Evolutionary conservation across 2,888 invertebrate species (phyloP), one percentile per base, ranked within the genome.

Genomic region (Coleophora deauratella): DNA sequence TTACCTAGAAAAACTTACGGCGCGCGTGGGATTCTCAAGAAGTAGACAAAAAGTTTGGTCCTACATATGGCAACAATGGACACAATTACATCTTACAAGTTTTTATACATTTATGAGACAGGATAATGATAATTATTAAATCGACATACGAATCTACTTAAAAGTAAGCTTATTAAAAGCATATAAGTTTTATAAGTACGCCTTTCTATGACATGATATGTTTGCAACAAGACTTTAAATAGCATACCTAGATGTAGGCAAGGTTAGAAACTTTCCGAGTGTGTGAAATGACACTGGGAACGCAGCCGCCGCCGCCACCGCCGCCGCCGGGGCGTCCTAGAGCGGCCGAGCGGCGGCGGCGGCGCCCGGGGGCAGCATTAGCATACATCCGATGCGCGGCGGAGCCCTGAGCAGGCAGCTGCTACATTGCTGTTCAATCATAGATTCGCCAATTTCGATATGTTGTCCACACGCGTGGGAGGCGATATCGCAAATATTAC

Each of bases 401-500:
- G 45, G 47, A 31, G 37, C 40, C 3, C 21, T 11, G 10, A 31
- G 31, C 31, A 11, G 31, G 9, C 51, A 42, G 33, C 41, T 40
- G 33, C 41, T 42, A n/a, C n/a, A n/a, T n/a, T n/a, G n/a, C 42
- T 43, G 63, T 62, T 66, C 62, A 72, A 72, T 66, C 56, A 21
- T 37, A 42, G 35, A 45, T 59, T 65, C 59, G 62, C 69, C 64
- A 60, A 74, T 70, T 71, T 66, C 72, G 64, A 67, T 68, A 68
- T 70, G 67, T 70, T 62, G 60, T 55, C 62, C 59, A 55, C 58
- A 57, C 56, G 68, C 66, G 74, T 75, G 68, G 71, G 72, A 60
- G 68, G 66, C 55, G 57, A 57, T 70, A 71, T 72, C 73, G 76
- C 77, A 59, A 76, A 21, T 74, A 75, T n/a, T 66, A 55, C 59